Percentiles rank a stretch among this genome's conserved stretches.
phyloP scores from a whole-genome alignment of 92 coral and sea anemone species.

The Actinostola sp. region DNA sequence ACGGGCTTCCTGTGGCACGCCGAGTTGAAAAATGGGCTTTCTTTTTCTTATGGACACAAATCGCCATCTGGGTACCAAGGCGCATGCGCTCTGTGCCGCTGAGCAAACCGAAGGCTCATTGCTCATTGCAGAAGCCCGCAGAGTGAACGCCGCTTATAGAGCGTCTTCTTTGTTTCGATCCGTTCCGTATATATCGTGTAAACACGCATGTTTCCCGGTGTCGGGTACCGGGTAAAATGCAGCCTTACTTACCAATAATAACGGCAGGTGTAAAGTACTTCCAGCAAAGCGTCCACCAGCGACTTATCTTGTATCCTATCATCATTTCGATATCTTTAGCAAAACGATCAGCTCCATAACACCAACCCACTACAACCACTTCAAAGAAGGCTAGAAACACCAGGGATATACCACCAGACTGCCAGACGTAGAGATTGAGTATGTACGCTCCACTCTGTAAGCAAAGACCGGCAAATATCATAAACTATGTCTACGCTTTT shows the following conservation, averaged over 20 bases:
- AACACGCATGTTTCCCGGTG: not conserved
- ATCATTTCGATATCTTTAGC: slow-evolving; percentile 82
- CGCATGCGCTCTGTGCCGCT: no score
- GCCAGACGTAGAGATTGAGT: slow-evolving; percentile 87
- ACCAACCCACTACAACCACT: slow-evolving; percentile 88
- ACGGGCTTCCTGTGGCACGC: no score
- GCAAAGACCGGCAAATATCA: not conserved
- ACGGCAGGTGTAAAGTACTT: slow-evolving; percentile 87
- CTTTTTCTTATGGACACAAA: no score
- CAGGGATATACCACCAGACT: slow-evolving; percentile 91
- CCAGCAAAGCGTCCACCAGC: slow-evolving; percentile 98
- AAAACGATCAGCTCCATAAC: slow-evolving; percentile 92
- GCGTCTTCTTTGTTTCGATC: no score
- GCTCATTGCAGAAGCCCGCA: no score
- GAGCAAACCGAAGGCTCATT: no score
- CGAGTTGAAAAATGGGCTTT: no score
- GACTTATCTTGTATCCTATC: slow-evolving; percentile 88
- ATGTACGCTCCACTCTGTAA: slow-evolving; percentile 87
- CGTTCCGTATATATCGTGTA: not conserved
- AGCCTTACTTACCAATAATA: slow-evolving; percentile 74
- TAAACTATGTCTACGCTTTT: no score
- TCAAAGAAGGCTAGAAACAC: slow-evolving; percentile 96
- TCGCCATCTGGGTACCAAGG: no score
- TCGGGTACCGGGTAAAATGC: no score
- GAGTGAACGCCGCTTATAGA: no score